phyloP scores from a whole-genome alignment of 2,797 vertebrate genomes.

The Trachurus trachurus region DNA sequence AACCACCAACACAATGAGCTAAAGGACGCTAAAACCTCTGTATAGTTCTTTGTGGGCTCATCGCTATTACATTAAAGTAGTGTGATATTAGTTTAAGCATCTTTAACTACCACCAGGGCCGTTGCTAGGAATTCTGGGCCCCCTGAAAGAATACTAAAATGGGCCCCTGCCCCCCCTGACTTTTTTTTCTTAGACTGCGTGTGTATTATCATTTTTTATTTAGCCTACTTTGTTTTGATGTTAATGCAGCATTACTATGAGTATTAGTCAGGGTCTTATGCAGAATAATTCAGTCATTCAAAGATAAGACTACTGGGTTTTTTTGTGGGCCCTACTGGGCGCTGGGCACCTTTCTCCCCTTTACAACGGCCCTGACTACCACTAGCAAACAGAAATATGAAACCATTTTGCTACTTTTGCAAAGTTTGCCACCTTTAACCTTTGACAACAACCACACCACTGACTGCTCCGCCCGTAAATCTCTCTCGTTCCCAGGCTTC shows the following conservation, averaged over 20 bases:
- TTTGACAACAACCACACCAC: constrained; percentile 20
- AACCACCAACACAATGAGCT: not conserved
- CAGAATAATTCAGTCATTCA: too few species aligned
- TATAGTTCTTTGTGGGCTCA: not conserved
- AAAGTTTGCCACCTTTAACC: constrained; percentile 38
- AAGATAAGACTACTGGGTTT: too few species aligned
- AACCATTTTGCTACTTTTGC: not conserved
- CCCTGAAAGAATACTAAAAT: too few species aligned
- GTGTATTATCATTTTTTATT: too few species aligned
- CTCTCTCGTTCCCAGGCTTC: constrained; percentile 32
- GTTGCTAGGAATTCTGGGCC: too few species aligned
- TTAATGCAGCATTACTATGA: too few species aligned
- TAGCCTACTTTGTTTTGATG: too few species aligned
- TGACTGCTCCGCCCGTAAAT: constrained; percentile 3
- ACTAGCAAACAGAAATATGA: not conserved
- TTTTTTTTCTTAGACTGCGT: too few species aligned
- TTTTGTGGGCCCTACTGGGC: too few species aligned
- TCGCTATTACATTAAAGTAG: not conserved
- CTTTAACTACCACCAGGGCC: not conserved
- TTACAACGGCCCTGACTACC: not conserved
- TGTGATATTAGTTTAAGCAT: not conserved
- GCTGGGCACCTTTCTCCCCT: too few species aligned
- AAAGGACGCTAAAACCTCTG: not conserved
- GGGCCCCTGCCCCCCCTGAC: too few species aligned
- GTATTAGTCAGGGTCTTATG: too few species aligned